Percentiles rank a stretch among this genome's conserved stretches.
phyloP scores from a whole-genome alignment of 2,888 invertebrate genomes.

The Drosophila cyrtoloma region DNA sequence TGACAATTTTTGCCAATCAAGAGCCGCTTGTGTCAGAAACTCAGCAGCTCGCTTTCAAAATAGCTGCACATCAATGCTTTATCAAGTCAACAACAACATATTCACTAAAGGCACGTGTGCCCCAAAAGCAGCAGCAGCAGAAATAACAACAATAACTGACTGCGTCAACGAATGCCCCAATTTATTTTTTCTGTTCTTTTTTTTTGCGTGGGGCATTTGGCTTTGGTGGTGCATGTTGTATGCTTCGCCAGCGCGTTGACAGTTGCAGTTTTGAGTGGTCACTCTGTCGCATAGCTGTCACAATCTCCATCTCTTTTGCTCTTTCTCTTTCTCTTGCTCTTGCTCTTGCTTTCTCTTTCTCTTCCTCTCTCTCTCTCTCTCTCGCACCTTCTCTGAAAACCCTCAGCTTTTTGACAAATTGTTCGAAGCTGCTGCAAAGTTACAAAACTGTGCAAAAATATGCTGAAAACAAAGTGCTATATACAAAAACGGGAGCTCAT shows the following conservation, averaged over 20 bases:
- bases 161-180: conserved; percentile 17
- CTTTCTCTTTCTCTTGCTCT: not conserved
- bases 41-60: conserved; percentile 23
- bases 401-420: conserved; percentile 53
- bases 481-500: conserved; percentile 47
- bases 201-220: conserved; percentile 19
- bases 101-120: conserved; percentile 45
- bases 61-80: conserved; percentile 64
- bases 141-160: conserved; percentile 14
- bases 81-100: conserved; percentile 59
- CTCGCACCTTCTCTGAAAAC: conserved; percentile 16
- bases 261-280: conserved; percentile 59
- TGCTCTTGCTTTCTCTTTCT: no score
- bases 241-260: conserved; percentile 32
- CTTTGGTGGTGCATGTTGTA: conserved; percentile 13
- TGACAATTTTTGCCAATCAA: conserved; percentile 34
- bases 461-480: conserved; percentile 37
- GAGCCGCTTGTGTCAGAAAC: conserved; percentile 9
- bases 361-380: not conserved
- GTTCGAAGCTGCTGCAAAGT: conserved; percentile 30
- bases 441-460: conserved; percentile 31
- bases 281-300: conserved; percentile 44
- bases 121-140: not conserved
- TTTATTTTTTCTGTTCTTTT: not conserved
- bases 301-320: not conserved